Conservation (phyloP, 2,113 vertebrate species). For the Melanerpes aurifrons region DNA sequence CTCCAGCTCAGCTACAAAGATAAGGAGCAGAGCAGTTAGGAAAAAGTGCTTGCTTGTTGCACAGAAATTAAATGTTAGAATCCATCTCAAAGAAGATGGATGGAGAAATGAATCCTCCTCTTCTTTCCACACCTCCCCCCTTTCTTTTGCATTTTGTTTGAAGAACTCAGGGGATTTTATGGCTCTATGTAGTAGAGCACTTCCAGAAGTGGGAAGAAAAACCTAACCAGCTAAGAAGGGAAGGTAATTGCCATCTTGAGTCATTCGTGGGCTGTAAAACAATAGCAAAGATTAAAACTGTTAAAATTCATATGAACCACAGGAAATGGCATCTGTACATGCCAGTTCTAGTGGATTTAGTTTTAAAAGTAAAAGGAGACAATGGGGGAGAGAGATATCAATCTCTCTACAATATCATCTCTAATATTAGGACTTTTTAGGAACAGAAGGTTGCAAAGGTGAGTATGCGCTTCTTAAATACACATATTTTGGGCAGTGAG, state of each 20-base stretch:
- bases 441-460: not conserved
- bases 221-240: not conserved
- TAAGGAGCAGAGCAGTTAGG: not conserved
- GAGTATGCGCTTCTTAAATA: not conserved
- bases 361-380: not conserved
- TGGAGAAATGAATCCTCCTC: slow-evolving; percentile 5
- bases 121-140: not conserved
- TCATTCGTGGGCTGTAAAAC: not conserved
- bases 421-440: not conserved
- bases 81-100: not conserved
- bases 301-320: not conserved
- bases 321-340: not conserved
- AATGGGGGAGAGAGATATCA: not conserved
- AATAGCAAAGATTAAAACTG: not conserved
- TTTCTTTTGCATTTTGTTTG: not conserved
- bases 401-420: not conserved
- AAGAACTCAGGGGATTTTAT: slow-evolving; percentile 6
- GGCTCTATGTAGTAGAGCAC: not conserved
- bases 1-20: not conserved
- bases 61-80: slow-evolving; percentile 45
- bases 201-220: not conserved
- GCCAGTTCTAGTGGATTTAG: not conserved
- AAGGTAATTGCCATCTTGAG: not conserved
- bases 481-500: not conserved
- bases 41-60: slow-evolving; percentile 40